phyloP scores from a whole-genome alignment of 2,888 invertebrate genomes.

The Cosmia pyralina region DNA sequence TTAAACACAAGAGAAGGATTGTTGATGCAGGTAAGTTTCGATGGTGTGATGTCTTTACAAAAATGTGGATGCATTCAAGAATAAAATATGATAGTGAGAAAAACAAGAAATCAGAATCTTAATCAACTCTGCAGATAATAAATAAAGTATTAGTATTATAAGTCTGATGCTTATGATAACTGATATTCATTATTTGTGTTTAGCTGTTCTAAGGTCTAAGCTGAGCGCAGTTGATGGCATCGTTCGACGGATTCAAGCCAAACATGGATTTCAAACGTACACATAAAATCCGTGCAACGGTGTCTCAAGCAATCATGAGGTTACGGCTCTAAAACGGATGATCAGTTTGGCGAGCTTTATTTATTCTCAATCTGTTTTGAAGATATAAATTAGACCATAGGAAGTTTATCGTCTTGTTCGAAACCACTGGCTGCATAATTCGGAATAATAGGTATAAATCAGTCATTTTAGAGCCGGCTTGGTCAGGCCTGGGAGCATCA shows the following conservation, averaged over 20 bases:
- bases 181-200: constrained; percentile 66
- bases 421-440: not conserved
- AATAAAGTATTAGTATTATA: constrained; percentile 62
- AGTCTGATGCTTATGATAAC: constrained; percentile 62
- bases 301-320: constrained; percentile 66
- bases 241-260: constrained; percentile 64
- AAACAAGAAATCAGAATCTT: constrained; percentile 51
- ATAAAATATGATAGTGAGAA: constrained; percentile 62
- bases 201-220: constrained; percentile 71
- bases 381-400: not conserved
- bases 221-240: constrained; percentile 69
- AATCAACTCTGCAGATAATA: constrained; percentile 52
- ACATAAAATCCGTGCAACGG: constrained; percentile 68
- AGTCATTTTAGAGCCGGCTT: constrained; percentile 67
- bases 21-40: constrained; percentile 87
- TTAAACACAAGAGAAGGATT: constrained; percentile 69
- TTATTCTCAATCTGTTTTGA: not conserved
- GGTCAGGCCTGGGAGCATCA: constrained; percentile 75
- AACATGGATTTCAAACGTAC: constrained; percentile 47
- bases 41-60: constrained; percentile 87
- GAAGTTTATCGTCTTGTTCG: not conserved
- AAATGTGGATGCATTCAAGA: constrained; percentile 73
- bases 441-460: constrained; percentile 15
- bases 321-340: constrained; percentile 70
- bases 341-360: constrained; percentile 10